Conservation (phyloP, 2,888 invertebrate species). For the Branchipolynoe longqiensis region DNA sequence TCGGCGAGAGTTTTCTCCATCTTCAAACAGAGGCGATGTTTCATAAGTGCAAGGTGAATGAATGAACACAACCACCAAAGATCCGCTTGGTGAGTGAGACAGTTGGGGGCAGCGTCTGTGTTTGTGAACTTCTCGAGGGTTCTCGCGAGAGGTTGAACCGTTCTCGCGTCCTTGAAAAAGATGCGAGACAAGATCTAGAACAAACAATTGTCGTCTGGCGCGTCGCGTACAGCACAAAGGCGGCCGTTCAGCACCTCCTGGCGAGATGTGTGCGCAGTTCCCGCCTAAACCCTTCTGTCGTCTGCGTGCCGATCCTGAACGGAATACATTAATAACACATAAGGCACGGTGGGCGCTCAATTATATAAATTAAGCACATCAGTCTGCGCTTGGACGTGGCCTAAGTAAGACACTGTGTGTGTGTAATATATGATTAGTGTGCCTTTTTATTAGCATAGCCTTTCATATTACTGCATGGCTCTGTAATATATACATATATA, state of each 20-base stretch:
- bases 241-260: background rate
- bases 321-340: background rate
- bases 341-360: background rate
- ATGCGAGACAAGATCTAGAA: background rate
- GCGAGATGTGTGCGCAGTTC: slow-evolving; percentile 29
- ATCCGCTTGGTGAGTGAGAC: background rate
- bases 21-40: background rate
- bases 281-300: slow-evolving; percentile 12
- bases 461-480: no score
- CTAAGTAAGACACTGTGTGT: background rate
- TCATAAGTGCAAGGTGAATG: background rate
- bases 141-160: slow-evolving; percentile 23
- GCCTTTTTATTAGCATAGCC: background rate
- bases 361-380: background rate
- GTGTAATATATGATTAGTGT: background rate
- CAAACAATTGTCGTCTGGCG: slow-evolving; percentile 50
- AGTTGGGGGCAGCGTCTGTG: background rate
- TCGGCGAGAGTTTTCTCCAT: slow-evolving; percentile 23
- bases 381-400: background rate
- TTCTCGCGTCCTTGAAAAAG: slow-evolving; percentile 35
- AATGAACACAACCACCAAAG: background rate
- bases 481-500: no score
- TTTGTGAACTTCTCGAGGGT: slow-evolving; percentile 39
- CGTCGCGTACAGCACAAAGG: slow-evolving; percentile 3
- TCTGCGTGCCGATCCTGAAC: slow-evolving; percentile 43